Base-by-base conservation (phyloP, 2,797 vertebrate species). In the Antrozous pallidus region DNA sequence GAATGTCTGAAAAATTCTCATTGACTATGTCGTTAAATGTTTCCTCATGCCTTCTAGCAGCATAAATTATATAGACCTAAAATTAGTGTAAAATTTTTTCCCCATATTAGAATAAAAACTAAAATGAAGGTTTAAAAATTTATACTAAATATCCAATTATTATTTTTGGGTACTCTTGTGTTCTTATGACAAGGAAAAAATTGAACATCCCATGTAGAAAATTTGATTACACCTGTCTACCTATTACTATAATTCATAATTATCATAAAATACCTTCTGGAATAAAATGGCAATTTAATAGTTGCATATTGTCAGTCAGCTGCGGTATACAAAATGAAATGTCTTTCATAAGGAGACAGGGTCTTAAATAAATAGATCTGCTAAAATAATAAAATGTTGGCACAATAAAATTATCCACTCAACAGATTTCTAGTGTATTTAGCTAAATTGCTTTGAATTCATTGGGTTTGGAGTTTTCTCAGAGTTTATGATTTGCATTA, bases 271-370 rank as follows among this genome's bases (percentile, higher is more conserved):
- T 61, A 28, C 5, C 38, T 58, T 75, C 51, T 79, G 38, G 18
- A 88, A 5, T 70, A 67, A 90, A 91, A 77, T 87, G 67, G 6
- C 51, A 92, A 69, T 61, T 92, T 92, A 90, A 71, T 77, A 87
- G 31, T 40, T 94, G 9, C 33, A 40, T 56, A 71, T 61, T 45
- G 78, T 2, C 31, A 77, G 36, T 58, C 79, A 70, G 45, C 77
- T 87, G 49, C n/a, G 38, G 45, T 70, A 49, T 40, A 67, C 33
- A 83, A 90, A 94, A 79, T 69, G 18, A 84, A 92, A 88, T 63
- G 9, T 38, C 51, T 95, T 81, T 92, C 49, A 31, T 81, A 88
- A 85, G 16, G 26, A 40, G 77, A 8, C 18, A 47, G 69, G 58
- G 7, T 78, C 56, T 92, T 75, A 94, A 92, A n/a, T 79, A 78